Base-by-base conservation (phyloP, 2,113 vertebrate genomes). In the Pteronura brasiliensis region DNA sequence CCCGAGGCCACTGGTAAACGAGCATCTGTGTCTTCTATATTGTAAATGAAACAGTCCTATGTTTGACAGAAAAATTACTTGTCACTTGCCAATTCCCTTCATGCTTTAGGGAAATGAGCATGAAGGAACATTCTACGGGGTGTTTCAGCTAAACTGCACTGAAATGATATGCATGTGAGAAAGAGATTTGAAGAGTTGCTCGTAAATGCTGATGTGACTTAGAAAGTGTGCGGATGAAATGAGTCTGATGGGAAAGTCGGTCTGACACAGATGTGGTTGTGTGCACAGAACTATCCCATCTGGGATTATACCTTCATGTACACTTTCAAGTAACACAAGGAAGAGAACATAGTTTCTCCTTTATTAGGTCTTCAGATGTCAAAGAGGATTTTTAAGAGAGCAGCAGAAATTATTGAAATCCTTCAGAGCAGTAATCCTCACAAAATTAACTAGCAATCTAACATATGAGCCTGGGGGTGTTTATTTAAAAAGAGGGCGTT, bases 51-150 rank as follows among this genome's bases (percentile, higher is more conserved):
- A 88, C 18, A 1, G 34, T 80, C 27, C 0, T 52, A 61, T 39
- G 39, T 91, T 72, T 96, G 81, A 96, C 34, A 72, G 55, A 47
- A 36, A 94, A 96, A 76, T 76, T 77, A 82, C 61, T 96, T 71
- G 55, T 87, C 85, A 72, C 59, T 88, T 97, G 94, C 52, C 95
- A 97, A 82, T 69, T 93, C 86, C 63, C 87, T 82, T 96, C 88
- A 82, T 36, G 92, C 88, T 80, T 69, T 63, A 88, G 85, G 72
- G 42, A 88, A 93, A 95, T 71, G 61, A 82, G 36, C 47, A 36
- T 1, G 77, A 89, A 92, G 47, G 52, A 79, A 71, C 61, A 36
- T 65, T 88, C 63, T 71, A 65, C 11, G 12, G 61, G 49, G 36
- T 15, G n/a, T 90, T 97, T 88, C 92, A 92, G 82, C 93, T 47